Evolutionary conservation across 2,113 vertebrate species (phyloP).

Genomic region (Pangasianodon hypophthalmus): DNA sequence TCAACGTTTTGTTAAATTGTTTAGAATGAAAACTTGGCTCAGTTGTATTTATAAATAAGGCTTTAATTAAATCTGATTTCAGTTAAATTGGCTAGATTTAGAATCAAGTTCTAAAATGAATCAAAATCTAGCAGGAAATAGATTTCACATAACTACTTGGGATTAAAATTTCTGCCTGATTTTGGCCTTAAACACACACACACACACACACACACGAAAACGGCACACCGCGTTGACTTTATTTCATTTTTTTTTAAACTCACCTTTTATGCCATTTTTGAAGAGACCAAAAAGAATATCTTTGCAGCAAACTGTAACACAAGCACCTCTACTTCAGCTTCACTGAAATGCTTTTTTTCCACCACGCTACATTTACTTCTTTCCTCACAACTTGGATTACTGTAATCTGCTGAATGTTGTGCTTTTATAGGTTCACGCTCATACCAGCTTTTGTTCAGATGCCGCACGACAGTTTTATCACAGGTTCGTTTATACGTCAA

Average conservation of each 20-base stretch:
- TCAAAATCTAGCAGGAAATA: neutral
- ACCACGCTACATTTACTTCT: neutral
- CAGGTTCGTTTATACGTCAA: neutral
- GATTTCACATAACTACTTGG: neutral
- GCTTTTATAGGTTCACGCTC: neutral
- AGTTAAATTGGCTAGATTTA: neutral
- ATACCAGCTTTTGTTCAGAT: neutral
- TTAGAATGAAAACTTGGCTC: neutral
- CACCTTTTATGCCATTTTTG: neutral
- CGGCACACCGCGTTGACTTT: neutral
- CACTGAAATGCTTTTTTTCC: neutral
- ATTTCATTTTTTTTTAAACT: neutral
- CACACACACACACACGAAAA: neutral
- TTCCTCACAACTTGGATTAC: neutral
- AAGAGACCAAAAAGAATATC: neutral
- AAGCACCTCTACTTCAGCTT: neutral
- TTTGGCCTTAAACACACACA: neutral
- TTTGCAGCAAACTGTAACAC: neutral
- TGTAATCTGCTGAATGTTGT: neutral
- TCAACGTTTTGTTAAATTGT: neutral
- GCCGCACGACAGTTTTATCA: neutral
- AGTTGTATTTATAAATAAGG: neutral
- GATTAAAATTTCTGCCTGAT: neutral
- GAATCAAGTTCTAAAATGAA: neutral
- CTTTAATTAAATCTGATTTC: neutral